Conservation (phyloP, 2,888 invertebrate species). For the Volucella bombylans region DNA sequence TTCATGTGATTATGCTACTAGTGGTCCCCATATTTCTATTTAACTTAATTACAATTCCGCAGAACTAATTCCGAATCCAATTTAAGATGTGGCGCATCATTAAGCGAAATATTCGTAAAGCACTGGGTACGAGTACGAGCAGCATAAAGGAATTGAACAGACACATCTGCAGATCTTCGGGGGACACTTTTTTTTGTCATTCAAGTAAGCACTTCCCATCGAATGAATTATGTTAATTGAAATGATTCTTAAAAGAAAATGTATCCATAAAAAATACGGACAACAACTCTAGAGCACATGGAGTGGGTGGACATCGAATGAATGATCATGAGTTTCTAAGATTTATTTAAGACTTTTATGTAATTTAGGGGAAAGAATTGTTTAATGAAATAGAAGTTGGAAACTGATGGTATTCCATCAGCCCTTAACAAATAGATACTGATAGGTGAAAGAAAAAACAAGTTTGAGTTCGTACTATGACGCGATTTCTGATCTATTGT, state of each 20-base stretch:
- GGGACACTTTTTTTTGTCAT: slow-evolving; percentile 35
- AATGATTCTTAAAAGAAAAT: slow-evolving; percentile 37
- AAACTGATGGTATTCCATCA: no score
- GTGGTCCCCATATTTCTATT: background rate
- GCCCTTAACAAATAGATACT: no score
- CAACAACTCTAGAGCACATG: slow-evolving; percentile 16
- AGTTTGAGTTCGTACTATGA: no score
- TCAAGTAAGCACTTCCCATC: slow-evolving; percentile 58
- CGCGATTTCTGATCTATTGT: no score
- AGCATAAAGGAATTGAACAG: no score
- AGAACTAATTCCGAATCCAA: slow-evolving; percentile 50
- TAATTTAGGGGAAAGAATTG: no score
- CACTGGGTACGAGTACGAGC: no score
- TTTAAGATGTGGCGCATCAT: slow-evolving; percentile 45
- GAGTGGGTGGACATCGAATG: slow-evolving; percentile 23
- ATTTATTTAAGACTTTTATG: no score
- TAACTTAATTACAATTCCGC: slow-evolving; percentile 54
- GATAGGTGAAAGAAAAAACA: no score
- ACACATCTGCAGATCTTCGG: no score
- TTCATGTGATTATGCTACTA: no score
- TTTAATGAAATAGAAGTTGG: no score
- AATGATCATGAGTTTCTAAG: slow-evolving; percentile 2
- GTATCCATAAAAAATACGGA: slow-evolving; percentile 31
- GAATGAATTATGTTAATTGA: slow-evolving; percentile 49
- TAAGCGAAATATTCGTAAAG: slow-evolving; percentile 5